Percentiles rank a stretch among this genome's conserved stretches.
Evolutionary conservation across 2,888 invertebrate species (phyloP).

Genomic region (Epistrophella euchroma): DNA sequence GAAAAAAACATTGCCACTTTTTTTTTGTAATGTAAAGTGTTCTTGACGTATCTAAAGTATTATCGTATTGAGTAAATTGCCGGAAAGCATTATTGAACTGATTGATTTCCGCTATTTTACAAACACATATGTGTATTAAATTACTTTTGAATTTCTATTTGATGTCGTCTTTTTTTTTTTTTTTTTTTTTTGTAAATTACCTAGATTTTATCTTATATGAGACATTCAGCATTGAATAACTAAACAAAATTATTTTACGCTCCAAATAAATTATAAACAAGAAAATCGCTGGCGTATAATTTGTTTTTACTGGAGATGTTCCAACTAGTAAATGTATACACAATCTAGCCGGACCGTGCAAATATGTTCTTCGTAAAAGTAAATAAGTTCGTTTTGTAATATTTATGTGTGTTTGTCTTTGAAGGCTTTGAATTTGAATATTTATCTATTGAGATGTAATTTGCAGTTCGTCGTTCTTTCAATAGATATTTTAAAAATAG

Average conservation of each 20-base stretch:
- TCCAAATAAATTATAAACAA: conserved; percentile 25
- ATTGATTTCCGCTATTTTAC: not conserved
- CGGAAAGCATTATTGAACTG: not conserved
- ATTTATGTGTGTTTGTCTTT: conserved; percentile 10
- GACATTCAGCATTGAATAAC: conserved; percentile 19
- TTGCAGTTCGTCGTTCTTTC: conserved; percentile 19
- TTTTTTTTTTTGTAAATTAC: not conserved
- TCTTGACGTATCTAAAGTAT: not conserved
- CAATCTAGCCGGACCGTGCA: conserved; percentile 32
- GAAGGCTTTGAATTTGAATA: conserved; percentile 28
- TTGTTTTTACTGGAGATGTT: conserved; percentile 60
- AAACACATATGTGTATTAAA: not conserved
- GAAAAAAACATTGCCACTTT: no score
- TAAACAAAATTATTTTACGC: conserved; percentile 15
- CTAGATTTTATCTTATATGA: not conserved
- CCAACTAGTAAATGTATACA: conserved; percentile 51
- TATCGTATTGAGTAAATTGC: not conserved
- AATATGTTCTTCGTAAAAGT: conserved; percentile 22
- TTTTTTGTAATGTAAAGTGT: no score
- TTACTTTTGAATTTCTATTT: conserved; percentile 4
- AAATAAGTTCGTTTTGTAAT: conserved; percentile 16
- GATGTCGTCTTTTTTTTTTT: not conserved
- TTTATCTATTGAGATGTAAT: conserved; percentile 7
- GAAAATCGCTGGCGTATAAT: conserved; percentile 14
- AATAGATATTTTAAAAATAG: conserved; percentile 33